Base-by-base conservation (phyloP, 2,888 invertebrate genomes). In the Lydus trimaculatus region DNA sequence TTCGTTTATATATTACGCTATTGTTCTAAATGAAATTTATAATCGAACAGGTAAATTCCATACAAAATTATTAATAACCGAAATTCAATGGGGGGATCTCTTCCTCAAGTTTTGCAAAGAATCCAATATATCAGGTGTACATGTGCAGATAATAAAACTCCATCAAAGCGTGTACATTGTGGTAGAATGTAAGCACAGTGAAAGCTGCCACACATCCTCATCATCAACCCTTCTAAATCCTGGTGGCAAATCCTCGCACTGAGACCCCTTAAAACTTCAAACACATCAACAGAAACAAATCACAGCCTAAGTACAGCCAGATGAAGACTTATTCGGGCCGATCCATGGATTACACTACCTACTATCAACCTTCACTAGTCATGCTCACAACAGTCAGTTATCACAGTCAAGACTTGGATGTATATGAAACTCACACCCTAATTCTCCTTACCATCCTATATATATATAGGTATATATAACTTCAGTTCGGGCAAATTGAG, bases 301-400 rank as follows among this genome's bases (percentile, higher is more conserved):
- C 81, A 83, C 82, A 74, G 78, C 71, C 79, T 80, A 80, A 80
- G 81, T 80, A 80, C 79, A 78, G 74, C 75, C 78, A 80, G 81
- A 83, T 83, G 83, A 83, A 83, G 82, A 83, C 80, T 83, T 83
- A 83, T 83, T 78, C 77, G 75, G 75, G 78, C 73, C 79, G 80
- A 81, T 81, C 78, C 80, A 67, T 74, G 81, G 82, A 81, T 82
- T 80, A 80, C 76, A 67, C 73, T 59, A 61, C 65, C 63, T 58
- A 64, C 66, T 65, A 65, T 67, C 60, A 43, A 62, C 59, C 33
- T 65, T 58, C 67, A 66, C 61, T 64, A 69, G 69, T 69, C 69
- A 70, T 66, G 66, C 70, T 66, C 64, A 62, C 67, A 63, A 48
- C 20, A 48, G 70, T 71, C 71, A 71, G 67, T 71, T 65, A 71